Evolutionary conservation across 1,140 invertebrate genomes (phyloP), one percentile per base, ranked within the genome.

Genomic region (Drosophila tropicalis): DNA sequence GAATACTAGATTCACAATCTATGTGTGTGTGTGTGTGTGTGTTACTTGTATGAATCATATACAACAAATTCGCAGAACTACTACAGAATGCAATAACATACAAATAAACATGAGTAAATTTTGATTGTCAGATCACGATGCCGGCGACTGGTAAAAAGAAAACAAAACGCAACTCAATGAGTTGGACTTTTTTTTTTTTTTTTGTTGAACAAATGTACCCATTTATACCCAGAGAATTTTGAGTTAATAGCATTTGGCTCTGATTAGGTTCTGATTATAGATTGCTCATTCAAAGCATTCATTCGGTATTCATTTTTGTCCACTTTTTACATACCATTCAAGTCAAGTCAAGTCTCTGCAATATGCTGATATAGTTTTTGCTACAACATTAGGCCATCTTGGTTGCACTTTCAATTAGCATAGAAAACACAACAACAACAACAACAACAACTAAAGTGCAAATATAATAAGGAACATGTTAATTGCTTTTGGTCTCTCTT

Each of bases 351-450:
- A 25, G 0, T 36, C 34, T 36, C 9, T 36, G 34, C 34, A 36
- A 12, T 39, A 12, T 13, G 36, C 12, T 39, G 12, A 39, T 39
- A 13, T 12, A 0, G 36, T 39, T 39, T 39, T 36, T 36, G 9
- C 9, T 10, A 10, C 2, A 9, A 36, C 34, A 17, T 44, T 13
- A 55, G 39, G 34, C 63, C 70, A 39, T 3, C n/a, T 39, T 36
- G 64, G 56, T 57, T 84, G 77, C 77, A 85, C 51, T 78, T 62
- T 61, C 74, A 84, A 84, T 84, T 84, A 84, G 82, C 78, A 86
- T 75, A 62, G 22, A 4, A 51, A 22, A 19, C 10, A 3, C 2
- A 12, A 22, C 17, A 51, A 6, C 22, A 25, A 10, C 39, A 44
- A 25, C 2, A 25, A 25, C 4, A 22, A 22, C 17, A 51, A 2